Percentiles rank a stretch among this genome's conserved stretches.
Evolutionary conservation across 2,113 vertebrate genomes (phyloP).

Genomic region (Hassar affinis): DNA sequence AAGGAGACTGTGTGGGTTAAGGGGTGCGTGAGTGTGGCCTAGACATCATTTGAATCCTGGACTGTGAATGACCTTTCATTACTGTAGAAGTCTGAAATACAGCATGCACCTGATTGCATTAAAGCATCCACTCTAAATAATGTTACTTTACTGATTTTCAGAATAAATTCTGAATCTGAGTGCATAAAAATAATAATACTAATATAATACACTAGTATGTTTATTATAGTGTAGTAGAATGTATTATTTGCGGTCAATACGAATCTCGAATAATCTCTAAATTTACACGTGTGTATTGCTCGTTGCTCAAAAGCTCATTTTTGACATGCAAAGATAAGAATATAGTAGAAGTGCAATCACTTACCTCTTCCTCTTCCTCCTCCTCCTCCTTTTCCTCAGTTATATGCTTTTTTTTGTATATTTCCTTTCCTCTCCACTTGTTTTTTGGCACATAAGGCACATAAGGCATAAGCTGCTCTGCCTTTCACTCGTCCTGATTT

Average conservation of each 20-base stretch:
- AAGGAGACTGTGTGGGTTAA: slow-evolving; percentile 7
- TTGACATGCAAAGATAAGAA: not conserved
- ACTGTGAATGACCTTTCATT: not conserved
- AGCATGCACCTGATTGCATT: not conserved
- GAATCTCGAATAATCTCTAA: not conserved
- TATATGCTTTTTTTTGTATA: slow-evolving; percentile 12
- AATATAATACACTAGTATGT: not conserved
- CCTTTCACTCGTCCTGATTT: slow-evolving; percentile 51
- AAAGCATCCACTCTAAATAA: not conserved
- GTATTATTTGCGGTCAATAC: not conserved
- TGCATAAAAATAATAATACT: not conserved
- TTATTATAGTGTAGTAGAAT: not conserved
- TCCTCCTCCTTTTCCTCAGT: not conserved
- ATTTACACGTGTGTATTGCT: not conserved
- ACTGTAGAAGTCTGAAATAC: not conserved
- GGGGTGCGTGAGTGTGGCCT: slow-evolving; percentile 34
- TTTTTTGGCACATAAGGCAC: slow-evolving; percentile 46
- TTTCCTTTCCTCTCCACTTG: slow-evolving; percentile 37
- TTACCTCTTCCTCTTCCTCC: slow-evolving; percentile 23
- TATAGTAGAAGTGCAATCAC: slow-evolving; percentile 14
- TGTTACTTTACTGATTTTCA: not conserved
- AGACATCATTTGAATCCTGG: slow-evolving; percentile 38
- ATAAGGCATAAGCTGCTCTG: slow-evolving; percentile 62
- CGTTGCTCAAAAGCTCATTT: not conserved
- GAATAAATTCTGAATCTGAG: too few relatives aligned